These are phyloP conservation scores for Harpagus bidentatus DNA, from an alignment of 2,113 vertebrate species.

Conservation along the genomic window DNA sequence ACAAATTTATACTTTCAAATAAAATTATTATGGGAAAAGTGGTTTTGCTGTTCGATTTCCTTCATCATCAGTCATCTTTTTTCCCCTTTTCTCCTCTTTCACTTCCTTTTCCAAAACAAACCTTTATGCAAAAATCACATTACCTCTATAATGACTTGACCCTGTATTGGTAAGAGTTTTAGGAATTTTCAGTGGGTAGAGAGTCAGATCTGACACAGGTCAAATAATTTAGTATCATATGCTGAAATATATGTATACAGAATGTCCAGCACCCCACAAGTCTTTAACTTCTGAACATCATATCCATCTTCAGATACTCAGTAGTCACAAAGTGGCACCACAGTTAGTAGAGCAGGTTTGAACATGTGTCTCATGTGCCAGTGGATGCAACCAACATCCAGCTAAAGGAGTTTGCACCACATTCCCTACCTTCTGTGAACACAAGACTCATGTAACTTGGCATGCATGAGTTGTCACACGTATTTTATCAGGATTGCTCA, in stretches of 20 bases:
- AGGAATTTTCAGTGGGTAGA: background rate
- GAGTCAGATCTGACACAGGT: background rate
- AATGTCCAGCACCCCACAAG: background rate
- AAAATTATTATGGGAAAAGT: background rate
- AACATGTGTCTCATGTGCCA: background rate
- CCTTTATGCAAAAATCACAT: background rate
- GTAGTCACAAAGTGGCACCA: background rate
- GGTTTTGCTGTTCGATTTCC: background rate
- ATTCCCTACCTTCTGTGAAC: background rate
- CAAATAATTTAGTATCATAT: background rate
- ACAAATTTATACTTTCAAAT: background rate
- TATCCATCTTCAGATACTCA: background rate
- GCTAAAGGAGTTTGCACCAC: background rate
- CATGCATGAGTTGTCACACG: background rate
- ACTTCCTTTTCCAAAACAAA: constrained; percentile 14
- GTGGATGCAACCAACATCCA: background rate
- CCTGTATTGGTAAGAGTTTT: background rate
- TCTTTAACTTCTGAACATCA: background rate
- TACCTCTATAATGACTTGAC: background rate
- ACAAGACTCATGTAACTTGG: background rate
- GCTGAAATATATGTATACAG: background rate
- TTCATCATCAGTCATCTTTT: background rate
- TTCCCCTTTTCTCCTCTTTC: background rate
- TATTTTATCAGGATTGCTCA: background rate
- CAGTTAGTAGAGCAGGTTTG: background rate